Evolutionary conservation across 2,113 vertebrate genomes (phyloP), one percentile per base, ranked within the genome.

Genomic region (Mormoops blainvillei): DNA sequence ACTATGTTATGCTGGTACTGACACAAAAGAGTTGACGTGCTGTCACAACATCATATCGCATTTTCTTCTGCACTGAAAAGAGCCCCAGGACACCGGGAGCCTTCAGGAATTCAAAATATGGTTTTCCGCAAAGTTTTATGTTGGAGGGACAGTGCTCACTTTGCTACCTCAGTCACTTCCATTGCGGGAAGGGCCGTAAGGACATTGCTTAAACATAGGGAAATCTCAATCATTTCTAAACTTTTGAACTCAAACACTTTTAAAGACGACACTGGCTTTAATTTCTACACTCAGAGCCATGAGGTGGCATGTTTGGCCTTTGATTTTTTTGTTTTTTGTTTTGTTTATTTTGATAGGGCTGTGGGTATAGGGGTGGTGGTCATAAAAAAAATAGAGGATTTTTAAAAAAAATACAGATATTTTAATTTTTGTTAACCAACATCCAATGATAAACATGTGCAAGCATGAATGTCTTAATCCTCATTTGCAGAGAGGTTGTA

Each of bases 121-220:
- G 28, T 58, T 76, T 48, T 52, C 45, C 26, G 67, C 36, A 87
- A 43, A 68, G 31, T 31, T 87, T 70, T 14, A 1, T 1, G 12
- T 31, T 3, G 5, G 78, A 31, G 36, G 11, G 10, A 41, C 19
- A 43, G 1, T 3, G 33, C 2, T 82, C 24, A 16, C 33, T 38
- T 31, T 33, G 10, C 22, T 71, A 31, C 7, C 41, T 31, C n/a
- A 63, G 28, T 16, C n/a, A 68, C 10, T 82, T 31, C 56, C 24
- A 7, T 0, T 10, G n/a, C n/a, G 10, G 31, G 28, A 31, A 8
- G 4, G 3, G 19, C 31, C 84, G 7, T 0, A 2, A 52, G 68
- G 61, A 56, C 16, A 20, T 24, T 31, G 4, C 43, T 52, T 54
- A 36, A 41, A 74, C 7, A 1, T 16, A 36, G 3, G 45, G 83